Conservation (phyloP, 2,888 invertebrate genomes). For the Oscheius sp. region DNA sequence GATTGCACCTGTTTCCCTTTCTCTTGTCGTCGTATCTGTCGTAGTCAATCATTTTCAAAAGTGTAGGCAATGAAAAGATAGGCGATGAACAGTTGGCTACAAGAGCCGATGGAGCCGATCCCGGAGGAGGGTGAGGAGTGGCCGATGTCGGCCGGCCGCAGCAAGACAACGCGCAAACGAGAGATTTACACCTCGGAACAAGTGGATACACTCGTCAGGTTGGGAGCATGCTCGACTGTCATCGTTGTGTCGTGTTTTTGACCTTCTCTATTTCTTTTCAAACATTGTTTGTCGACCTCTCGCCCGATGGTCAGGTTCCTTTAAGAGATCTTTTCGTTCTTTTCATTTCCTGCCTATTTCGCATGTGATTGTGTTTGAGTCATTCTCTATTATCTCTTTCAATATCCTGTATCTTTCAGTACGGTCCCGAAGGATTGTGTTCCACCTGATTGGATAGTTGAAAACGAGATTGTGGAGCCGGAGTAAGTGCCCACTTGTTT, state of each 20-base stretch:
- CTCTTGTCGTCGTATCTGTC: not conserved
- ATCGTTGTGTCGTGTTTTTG: constrained; percentile 4
- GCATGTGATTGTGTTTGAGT: constrained; percentile 1
- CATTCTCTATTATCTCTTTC: too few species aligned
- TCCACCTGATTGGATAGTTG: constrained; percentile 56
- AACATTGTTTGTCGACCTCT: not conserved
- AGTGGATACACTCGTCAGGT: constrained; percentile 69
- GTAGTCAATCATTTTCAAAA: not conserved
- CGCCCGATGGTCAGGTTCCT: not conserved
- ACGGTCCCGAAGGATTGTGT: constrained; percentile 56
- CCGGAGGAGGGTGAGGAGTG: constrained; percentile 64
- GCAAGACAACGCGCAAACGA: constrained; percentile 49
- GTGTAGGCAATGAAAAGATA: not conserved
- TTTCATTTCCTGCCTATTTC: not conserved
- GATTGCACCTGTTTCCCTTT: not conserved
- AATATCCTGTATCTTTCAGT: constrained; percentile 46
- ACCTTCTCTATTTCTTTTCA: not conserved
- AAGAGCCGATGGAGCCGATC: constrained; percentile 64
- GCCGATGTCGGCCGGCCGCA: constrained; percentile 37
- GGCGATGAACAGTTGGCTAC: constrained; percentile 30
- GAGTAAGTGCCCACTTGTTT: constrained; percentile 40
- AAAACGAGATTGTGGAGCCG: constrained; percentile 59
- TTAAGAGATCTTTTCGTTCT: not conserved
- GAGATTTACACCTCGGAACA: constrained; percentile 68
- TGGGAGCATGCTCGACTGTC: not conserved